Base-by-base conservation (phyloP, 1,140 invertebrate genomes). In the Aphis craccivora region DNA sequence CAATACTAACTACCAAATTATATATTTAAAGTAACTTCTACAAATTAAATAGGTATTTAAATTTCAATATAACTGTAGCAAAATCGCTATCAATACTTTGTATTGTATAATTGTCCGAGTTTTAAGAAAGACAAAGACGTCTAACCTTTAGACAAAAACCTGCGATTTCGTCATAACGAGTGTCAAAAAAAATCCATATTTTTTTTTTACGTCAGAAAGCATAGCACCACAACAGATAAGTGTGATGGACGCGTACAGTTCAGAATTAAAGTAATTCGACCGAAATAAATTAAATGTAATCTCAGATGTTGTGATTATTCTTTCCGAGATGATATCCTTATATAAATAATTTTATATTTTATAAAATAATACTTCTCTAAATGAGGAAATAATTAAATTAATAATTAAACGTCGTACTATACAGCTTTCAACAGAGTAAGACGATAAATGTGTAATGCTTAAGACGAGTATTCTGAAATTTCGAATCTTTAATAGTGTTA, bases 231-330 rank as follows among this genome's bases (percentile, higher is more conserved):
- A 76, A 18, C 60, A 76, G n/a, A n/a, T 67, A n/a, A n/a, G 30
- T n/a, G 14, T 76, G 14, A 76, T 76, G n/a, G 60, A 76, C 60
- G 30, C 60, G 30, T n/a, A 67, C 18, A 76, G 1, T 76, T n/a
- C n/a, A 76, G n/a, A 14, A 76, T n/a, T 76, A 14, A n/a, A 76
- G 14, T 76, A 76, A 76, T 76, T 76, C 60, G 18, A 18, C 60
- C 14, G n/a, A 76, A 76, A 76, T 76, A 76, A 76, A 76, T 76
- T 76, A 76, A 76, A 67, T 67, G 60, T 67, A 67, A 67, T 67
- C 60, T 11, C 60, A n/a, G 60, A 67, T 67, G 25, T 67, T 60
- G n/a, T n/a, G n/a, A 60, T 60, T 67, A 67, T 67, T n/a, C 9
- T n/a, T 60, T 67, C 11, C 60, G 9, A 30, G 23, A 7, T 30